Evolutionary conservation across 2,888 invertebrate species (phyloP).

Genomic region (Cephalotes varians): DNA sequence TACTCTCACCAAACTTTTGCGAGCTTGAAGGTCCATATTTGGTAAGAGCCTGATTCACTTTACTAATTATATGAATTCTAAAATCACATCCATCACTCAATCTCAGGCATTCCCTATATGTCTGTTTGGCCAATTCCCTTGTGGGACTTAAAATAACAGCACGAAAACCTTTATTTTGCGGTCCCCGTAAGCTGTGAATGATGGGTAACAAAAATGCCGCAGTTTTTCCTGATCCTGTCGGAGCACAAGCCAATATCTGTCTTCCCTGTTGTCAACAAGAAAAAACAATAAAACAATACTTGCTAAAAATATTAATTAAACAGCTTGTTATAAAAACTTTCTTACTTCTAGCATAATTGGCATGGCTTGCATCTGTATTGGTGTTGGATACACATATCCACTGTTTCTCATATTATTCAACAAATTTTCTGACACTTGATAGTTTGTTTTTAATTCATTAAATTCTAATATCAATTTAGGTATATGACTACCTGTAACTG

Average conservation of each 20-base stretch:
- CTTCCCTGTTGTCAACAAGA: slow-evolving; percentile 87
- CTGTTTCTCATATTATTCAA: slow-evolving; percentile 90
- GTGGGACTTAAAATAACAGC: slow-evolving; percentile 97
- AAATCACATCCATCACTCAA: slow-evolving; percentile 92
- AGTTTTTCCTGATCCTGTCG: slow-evolving; percentile 99
- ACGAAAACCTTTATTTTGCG: slow-evolving; percentile 92
- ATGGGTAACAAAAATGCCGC: slow-evolving; percentile 97
- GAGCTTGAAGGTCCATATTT: slow-evolving; percentile 92
- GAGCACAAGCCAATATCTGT: slow-evolving; percentile 97
- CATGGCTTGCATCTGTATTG: slow-evolving; percentile 97
- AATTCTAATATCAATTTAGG: slow-evolving; percentile 92
- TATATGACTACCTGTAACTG: slow-evolving; percentile 92
- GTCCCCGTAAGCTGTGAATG: slow-evolving; percentile 91
- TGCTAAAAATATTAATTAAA: background rate
- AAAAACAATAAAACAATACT: slow-evolving; percentile 43
- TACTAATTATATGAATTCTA: slow-evolving; percentile 92
- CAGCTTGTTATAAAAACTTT: background rate
- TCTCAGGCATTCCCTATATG: slow-evolving; percentile 92
- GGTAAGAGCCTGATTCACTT: slow-evolving; percentile 90
- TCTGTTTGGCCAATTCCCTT: slow-evolving; percentile 97
- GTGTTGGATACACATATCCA: slow-evolving; percentile 93
- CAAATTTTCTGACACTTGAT: slow-evolving; percentile 88
- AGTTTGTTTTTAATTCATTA: slow-evolving; percentile 88
- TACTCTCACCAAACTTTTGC: slow-evolving; percentile 90
- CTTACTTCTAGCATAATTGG: slow-evolving; percentile 93